Conservation (phyloP, 2,888 invertebrate species). For the Volucella zonaria region DNA sequence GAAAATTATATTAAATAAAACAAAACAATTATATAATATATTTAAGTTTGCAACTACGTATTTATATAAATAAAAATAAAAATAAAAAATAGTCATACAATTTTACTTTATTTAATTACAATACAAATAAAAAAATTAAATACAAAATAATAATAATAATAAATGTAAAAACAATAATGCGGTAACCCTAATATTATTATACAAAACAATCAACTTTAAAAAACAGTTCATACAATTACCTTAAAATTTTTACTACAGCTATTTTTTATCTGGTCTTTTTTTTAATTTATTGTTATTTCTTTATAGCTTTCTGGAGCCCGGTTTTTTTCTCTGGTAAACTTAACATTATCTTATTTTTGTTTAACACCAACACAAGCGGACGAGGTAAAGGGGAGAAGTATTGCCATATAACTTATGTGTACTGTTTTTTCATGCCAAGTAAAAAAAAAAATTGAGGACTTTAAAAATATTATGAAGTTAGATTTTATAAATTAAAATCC, state of each 20-base stretch:
- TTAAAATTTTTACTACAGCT: slow-evolving; percentile 53
- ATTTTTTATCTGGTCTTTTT: slow-evolving; percentile 4
- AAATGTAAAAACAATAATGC: slow-evolving; percentile 63
- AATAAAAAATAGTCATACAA: slow-evolving; percentile 42
- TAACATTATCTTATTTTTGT: slow-evolving; percentile 9
- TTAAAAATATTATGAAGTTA: neutral
- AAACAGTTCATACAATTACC: slow-evolving; percentile 55
- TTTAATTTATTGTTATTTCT: neutral
- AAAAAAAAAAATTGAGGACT: neutral
- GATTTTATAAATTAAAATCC: neutral
- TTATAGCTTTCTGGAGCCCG: neutral
- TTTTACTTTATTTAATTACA: slow-evolving; percentile 60
- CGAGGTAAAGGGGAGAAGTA: neutral
- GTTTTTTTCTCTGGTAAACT: neutral
- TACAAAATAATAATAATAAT: slow-evolving; percentile 62
- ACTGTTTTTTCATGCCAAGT: too few relatives aligned
- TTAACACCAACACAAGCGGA: neutral
- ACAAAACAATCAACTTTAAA: slow-evolving; percentile 66
- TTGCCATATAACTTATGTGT: too few relatives aligned
- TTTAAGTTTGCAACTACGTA: slow-evolving; percentile 41
- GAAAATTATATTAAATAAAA: slow-evolving; percentile 45
- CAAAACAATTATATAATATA: slow-evolving; percentile 40
- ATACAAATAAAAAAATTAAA: slow-evolving; percentile 47
- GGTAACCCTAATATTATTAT: slow-evolving; percentile 62
- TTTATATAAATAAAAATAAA: slow-evolving; percentile 42